These are phyloP conservation scores for Porites divaricata DNA, from an alignment of 92 coral and sea anemone species.

Conservation along the genomic window DNA sequence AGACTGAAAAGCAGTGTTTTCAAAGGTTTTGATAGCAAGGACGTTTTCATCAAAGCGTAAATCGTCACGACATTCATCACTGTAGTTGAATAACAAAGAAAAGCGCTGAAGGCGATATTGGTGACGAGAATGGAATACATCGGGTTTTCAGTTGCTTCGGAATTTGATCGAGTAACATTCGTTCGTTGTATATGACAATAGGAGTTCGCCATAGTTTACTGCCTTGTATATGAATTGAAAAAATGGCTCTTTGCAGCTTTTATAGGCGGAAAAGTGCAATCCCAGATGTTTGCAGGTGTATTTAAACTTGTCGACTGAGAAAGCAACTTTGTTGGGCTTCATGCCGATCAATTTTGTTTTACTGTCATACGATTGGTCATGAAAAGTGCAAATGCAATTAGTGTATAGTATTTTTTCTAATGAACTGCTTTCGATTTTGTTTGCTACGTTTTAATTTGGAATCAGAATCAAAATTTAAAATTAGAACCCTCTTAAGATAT, in stretches of 20 bases:
- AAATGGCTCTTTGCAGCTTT: background rate
- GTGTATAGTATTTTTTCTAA: no score
- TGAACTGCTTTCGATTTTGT: no score
- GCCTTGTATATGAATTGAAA: background rate
- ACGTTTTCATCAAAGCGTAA: conserved; percentile 3
- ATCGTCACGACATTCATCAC: conserved; percentile 4
- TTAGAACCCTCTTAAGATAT: background rate
- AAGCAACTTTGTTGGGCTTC: no score
- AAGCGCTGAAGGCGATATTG: background rate
- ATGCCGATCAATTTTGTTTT: no score
- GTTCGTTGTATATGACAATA: no score
- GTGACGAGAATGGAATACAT: conserved; percentile 1
- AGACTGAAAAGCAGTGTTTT: conserved; percentile 7
- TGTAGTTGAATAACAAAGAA: conserved; percentile 3
- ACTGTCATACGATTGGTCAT: no score
- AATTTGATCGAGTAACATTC: background rate
- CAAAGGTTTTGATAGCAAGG: background rate
- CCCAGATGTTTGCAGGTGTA: background rate
- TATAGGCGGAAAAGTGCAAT: background rate
- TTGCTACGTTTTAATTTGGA: no score
- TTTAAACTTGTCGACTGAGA: no score
- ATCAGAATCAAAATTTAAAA: background rate
- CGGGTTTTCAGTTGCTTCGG: background rate
- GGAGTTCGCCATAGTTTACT: background rate
- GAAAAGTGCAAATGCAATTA: no score